Evolutionary conservation across 2,113 vertebrate species (phyloP).

Genomic region (Psittacula cyanocephala): DNA sequence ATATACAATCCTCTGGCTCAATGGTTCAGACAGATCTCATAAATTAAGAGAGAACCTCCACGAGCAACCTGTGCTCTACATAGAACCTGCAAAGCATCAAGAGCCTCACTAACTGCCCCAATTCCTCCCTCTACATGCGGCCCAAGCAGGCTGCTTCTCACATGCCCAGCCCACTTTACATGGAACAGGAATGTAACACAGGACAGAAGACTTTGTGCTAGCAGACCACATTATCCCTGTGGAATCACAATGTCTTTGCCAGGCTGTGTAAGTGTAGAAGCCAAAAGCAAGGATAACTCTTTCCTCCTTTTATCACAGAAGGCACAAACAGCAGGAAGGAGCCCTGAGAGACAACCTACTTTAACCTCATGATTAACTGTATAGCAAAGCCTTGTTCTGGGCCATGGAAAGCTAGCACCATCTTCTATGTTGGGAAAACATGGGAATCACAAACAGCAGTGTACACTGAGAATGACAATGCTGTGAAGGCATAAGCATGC

Average conservation of each 20-base stretch:
- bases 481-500: not conserved
- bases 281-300: not conserved
- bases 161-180: fast-evolving
- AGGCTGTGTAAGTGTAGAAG: not conserved
- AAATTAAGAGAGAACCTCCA: not conserved
- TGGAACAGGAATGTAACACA: not conserved
- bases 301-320: not conserved
- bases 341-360: fast-evolving
- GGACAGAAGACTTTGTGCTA: not conserved
- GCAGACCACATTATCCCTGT: not conserved
- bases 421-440: not conserved
- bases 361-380: not conserved
- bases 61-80: too few species aligned
- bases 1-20: not conserved
- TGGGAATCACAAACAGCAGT: not conserved
- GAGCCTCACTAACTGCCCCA: not conserved
- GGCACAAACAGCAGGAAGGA: not conserved
- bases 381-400: not conserved
- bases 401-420: not conserved
- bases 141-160: not conserved
- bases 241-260: not conserved
- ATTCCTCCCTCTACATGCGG: fast-evolving
- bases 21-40: not conserved
- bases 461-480: fast-evolving
- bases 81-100: not conserved